Evolutionary conservation across 2,888 invertebrate genomes (phyloP).

Genomic region (Lasioglossum pauxillum): DNA sequence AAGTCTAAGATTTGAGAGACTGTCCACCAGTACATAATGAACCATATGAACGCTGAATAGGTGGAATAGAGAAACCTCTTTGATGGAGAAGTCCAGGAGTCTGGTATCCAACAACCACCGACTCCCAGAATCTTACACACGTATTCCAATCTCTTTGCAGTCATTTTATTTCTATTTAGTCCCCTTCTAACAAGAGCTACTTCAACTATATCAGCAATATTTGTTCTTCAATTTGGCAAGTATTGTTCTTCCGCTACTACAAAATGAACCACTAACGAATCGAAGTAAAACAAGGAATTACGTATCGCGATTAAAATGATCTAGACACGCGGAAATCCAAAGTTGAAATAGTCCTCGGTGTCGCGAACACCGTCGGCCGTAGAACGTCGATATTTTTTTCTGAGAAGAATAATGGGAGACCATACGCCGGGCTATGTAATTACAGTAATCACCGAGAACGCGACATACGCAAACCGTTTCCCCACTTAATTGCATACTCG

Average conservation of each 20-base stretch:
- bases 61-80: conserved; percentile 36
- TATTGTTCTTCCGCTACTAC: no score
- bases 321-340: neutral
- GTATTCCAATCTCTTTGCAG: conserved; percentile 23
- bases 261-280: no score
- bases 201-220: neutral
- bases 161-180: neutral
- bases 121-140: conserved; percentile 16
- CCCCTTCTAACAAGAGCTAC: neutral
- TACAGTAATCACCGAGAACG: conserved; percentile 12
- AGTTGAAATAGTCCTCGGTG: neutral
- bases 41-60: conserved; percentile 28
- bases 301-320: neutral
- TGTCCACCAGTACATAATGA: conserved; percentile 22
- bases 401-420: neutral
- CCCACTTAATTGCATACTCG: neutral
- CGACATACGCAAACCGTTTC: neutral
- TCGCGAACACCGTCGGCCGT: neutral
- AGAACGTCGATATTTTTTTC: neutral
- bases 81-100: conserved; percentile 17
- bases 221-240: no score
- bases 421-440: conserved; percentile 8
- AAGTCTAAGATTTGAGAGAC: conserved; percentile 41
- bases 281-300: no score
- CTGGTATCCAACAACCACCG: conserved; percentile 40